Percentiles rank a stretch among this genome's conserved stretches.
Conservation (phyloP, 2,888 invertebrate species). For the Trachelus troglodyta region DNA sequence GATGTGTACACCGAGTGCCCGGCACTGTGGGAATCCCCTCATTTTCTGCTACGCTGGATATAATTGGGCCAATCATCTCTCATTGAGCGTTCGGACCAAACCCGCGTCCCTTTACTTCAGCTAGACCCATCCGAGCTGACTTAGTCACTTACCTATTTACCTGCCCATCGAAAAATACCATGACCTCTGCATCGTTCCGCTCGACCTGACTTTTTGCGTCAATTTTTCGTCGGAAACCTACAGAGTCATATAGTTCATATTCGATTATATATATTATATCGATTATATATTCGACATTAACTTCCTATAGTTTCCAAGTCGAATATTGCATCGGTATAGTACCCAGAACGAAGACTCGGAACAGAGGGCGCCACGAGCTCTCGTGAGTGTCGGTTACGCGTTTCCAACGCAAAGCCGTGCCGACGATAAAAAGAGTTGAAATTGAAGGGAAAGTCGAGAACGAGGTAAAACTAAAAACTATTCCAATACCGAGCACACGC, state of each 20-base stretch:
- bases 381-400: neutral
- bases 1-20: constrained; percentile 16
- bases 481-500: neutral
- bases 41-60: constrained; percentile 54
- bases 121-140: constrained; percentile 5
- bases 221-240: neutral
- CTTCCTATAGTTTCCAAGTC: neutral
- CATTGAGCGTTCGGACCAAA: constrained; percentile 39
- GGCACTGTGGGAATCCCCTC: constrained; percentile 25
- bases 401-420: neutral
- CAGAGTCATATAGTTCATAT: neutral
- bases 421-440: neutral
- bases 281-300: neutral
- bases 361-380: neutral
- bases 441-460: neutral
- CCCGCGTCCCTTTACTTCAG: constrained; percentile 34
- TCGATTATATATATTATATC: too few relatives aligned
- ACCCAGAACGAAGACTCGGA: neutral
- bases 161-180: constrained; percentile 14
- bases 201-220: neutral
- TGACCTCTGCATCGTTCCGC: neutral
- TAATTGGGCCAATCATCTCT: constrained; percentile 59
- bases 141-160: constrained; percentile 26
- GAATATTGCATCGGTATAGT: neutral
- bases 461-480: neutral